phyloP scores from a whole-genome alignment of 2,888 invertebrate species.

The Eupithecia dodoneata region DNA sequence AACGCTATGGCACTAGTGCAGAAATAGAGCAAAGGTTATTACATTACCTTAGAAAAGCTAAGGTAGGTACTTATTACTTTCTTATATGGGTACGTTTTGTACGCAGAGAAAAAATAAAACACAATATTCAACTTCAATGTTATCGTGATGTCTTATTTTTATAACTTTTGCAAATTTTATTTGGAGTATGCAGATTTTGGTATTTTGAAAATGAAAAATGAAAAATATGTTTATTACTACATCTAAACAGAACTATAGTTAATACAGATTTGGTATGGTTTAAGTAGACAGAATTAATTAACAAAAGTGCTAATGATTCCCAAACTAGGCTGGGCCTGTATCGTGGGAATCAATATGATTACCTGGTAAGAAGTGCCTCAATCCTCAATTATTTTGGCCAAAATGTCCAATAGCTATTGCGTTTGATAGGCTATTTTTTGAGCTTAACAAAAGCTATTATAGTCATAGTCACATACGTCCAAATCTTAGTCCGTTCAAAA shows the following conservation, averaged over 20 bases:
- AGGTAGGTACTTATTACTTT: background rate
- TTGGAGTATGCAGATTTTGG: background rate
- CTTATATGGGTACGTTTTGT: background rate
- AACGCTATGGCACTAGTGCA: constrained; percentile 13
- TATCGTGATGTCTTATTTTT: too few relatives aligned
- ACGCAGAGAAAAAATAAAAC: background rate
- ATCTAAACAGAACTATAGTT: too few relatives aligned
- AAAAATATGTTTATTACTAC: too few relatives aligned
- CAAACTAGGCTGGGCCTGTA: too few relatives aligned
- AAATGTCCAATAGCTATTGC: background rate
- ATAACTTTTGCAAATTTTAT: background rate
- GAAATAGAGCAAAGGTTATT: background rate
- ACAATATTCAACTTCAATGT: too few relatives aligned
- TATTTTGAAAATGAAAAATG: too few relatives aligned
- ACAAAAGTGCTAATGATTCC: too few relatives aligned
- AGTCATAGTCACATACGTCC: background rate
- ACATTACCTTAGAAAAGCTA: background rate
- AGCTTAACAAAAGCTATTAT: background rate
- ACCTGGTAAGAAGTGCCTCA: too few relatives aligned
- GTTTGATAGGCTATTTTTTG: background rate
- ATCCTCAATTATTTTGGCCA: too few relatives aligned
- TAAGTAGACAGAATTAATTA: too few relatives aligned
- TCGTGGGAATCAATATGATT: too few relatives aligned
- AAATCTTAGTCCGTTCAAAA: background rate
- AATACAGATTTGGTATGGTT: too few relatives aligned